Conservation (phyloP, 2,888 invertebrate genomes). For the Tachystola acroxantha region DNA sequence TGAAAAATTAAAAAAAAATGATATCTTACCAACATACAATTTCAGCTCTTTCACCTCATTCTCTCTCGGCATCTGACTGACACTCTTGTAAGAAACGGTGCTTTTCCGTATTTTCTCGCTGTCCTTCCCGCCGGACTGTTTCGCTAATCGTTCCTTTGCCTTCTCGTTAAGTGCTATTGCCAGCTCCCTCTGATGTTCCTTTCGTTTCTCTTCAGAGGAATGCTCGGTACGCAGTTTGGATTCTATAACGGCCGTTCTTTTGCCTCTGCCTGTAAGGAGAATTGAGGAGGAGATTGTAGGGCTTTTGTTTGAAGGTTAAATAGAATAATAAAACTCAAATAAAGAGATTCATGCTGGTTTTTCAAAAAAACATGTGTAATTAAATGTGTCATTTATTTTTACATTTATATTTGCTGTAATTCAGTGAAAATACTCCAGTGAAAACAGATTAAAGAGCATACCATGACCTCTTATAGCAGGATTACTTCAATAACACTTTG, state of each 20-base stretch:
- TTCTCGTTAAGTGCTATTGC: constrained; percentile 94
- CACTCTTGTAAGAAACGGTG: constrained; percentile 95
- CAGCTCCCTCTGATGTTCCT: constrained; percentile 97
- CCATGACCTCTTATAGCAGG: too few relatives aligned
- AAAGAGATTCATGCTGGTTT: too few relatives aligned
- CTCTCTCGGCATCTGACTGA: constrained; percentile 95
- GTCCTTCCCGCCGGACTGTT: constrained; percentile 90
- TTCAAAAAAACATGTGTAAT: constrained; percentile 1
- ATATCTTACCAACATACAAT: constrained; percentile 92
- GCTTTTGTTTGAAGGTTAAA: neutral
- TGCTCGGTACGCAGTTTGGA: constrained; percentile 95
- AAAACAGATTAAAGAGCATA: too few relatives aligned
- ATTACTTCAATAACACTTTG: too few relatives aligned
- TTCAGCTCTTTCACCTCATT: constrained; percentile 95
- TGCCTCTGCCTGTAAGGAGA: constrained; percentile 81
- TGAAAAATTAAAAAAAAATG: too few relatives aligned
- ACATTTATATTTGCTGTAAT: too few relatives aligned
- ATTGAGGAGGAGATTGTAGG: too few relatives aligned
- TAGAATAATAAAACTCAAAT: too few relatives aligned
- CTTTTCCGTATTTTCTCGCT: constrained; percentile 95
- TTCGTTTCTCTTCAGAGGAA: constrained; percentile 97
- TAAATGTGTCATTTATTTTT: too few relatives aligned
- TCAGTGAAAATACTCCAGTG: too few relatives aligned
- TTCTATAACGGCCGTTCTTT: constrained; percentile 94
- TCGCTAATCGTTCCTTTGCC: constrained; percentile 94